These are phyloP conservation scores for Nemotelus pantherinus DNA, from an alignment of 2,888 invertebrate species.

Conservation along the genomic window DNA sequence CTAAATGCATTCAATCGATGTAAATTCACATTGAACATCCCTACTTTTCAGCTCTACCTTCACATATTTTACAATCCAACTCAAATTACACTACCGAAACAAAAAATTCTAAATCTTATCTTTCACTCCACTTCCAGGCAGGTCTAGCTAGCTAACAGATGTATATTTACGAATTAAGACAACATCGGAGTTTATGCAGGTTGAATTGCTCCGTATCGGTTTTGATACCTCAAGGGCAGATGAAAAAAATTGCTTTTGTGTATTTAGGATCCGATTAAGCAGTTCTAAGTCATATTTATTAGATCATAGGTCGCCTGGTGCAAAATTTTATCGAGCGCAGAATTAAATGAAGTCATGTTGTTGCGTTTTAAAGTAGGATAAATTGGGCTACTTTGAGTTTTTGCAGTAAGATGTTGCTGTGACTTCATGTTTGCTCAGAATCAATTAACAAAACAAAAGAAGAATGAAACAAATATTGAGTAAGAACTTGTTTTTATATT, in stretches of 20 bases:
- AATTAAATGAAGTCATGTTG: constrained; percentile 21
- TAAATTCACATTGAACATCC: no score
- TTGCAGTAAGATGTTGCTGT: neutral
- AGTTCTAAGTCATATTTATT: constrained; percentile 17
- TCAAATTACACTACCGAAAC: no score
- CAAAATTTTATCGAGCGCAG: constrained; percentile 14
- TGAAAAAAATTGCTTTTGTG: neutral
- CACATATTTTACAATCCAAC: neutral
- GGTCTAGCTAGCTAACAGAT: no score
- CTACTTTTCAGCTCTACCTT: neutral
- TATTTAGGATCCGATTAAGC: constrained; percentile 2
- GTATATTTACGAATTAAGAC: constrained; percentile 16
- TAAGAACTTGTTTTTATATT: no score
- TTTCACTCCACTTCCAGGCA: no score
- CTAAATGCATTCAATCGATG: no score
- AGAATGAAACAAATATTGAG: no score
- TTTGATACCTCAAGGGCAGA: constrained; percentile 8
- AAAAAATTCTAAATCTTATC: no score
- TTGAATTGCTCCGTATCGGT: neutral
- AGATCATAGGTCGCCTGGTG: constrained; percentile 9
- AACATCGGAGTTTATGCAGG: constrained; percentile 27
- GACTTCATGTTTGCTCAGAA: neutral
- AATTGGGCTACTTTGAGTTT: neutral
- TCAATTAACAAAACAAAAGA: no score
- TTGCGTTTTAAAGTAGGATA: constrained; percentile 6